A percentile compares a stretch with the other conserved stretches of the same genome.
These are phyloP conservation scores for Podarcis siculus DNA, from an alignment of 2,797 vertebrate genomes.

Conservation along the genomic window DNA sequence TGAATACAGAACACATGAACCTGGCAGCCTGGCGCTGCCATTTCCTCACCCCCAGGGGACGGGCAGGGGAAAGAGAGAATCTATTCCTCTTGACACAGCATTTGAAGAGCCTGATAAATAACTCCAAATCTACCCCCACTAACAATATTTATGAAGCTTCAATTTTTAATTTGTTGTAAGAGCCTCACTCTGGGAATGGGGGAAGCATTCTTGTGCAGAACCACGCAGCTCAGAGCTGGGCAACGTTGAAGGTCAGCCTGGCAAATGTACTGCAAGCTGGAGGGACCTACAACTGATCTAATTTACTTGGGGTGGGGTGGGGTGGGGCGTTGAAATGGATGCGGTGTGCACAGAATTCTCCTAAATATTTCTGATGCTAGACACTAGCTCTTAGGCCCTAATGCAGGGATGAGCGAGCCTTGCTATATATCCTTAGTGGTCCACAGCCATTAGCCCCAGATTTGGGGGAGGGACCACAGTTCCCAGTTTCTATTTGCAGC, in stretches of 20 bases:
- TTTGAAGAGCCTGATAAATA: neutral
- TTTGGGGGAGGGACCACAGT: no score
- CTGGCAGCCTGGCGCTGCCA: no score
- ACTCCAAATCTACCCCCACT: neutral
- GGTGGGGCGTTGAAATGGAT: neutral
- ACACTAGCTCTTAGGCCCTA: neutral
- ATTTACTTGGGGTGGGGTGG: no score
- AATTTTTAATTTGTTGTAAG: constrained; percentile 9
- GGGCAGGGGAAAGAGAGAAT: neutral
- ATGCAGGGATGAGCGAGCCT: no score
- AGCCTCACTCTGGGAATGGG: neutral
- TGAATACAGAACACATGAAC: neutral
- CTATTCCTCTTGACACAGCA: neutral
- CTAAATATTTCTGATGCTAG: neutral
- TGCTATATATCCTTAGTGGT: no score
- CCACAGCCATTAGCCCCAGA: no score
- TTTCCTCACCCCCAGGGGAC: neutral
- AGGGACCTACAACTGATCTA: neutral
- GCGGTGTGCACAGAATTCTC: neutral
- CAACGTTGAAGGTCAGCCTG: neutral
- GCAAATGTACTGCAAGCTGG: neutral
- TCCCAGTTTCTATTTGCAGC: no score
- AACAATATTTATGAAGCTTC: constrained; percentile 14
- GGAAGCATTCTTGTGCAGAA: neutral
- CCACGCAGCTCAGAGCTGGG: neutral